Evolutionary conservation across 1,140 invertebrate species (phyloP).

Genomic region (Coptotermes formosanus): DNA sequence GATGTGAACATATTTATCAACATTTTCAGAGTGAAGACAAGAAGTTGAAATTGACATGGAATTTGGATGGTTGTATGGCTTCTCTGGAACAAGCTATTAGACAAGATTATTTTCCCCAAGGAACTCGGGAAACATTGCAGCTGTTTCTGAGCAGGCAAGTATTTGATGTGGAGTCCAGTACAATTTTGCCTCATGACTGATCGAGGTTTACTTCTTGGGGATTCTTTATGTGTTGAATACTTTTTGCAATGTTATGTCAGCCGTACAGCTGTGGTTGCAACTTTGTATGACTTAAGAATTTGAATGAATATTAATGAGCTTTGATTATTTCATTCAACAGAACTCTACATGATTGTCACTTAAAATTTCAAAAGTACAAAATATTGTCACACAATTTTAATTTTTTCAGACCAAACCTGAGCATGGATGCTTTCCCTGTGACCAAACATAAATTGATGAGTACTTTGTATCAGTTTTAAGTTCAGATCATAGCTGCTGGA

Average conservation of each 20-base stretch:
- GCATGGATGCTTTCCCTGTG: constrained; percentile 11
- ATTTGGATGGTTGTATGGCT: constrained; percentile 58
- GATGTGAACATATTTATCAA: neutral
- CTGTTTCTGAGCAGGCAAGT: constrained; percentile 56
- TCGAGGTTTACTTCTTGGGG: neutral
- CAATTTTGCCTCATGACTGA: constrained; percentile 11
- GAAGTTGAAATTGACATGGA: constrained; percentile 54
- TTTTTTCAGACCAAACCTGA: constrained; percentile 21
- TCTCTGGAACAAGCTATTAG: constrained; percentile 55
- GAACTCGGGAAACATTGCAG: constrained; percentile 55
- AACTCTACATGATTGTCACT: neutral
- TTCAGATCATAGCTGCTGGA: neutral
- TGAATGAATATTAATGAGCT: neutral
- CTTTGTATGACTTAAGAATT: neutral
- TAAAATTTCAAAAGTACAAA: neutral
- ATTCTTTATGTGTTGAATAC: neutral
- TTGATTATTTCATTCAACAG: neutral
- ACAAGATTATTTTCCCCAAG: constrained; percentile 52
- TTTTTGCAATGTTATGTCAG: neutral
- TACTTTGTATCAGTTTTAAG: constrained; percentile 19
- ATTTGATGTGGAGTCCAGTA: constrained; percentile 38
- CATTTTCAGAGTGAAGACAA: constrained; percentile 57
- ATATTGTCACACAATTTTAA: neutral
- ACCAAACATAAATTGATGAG: constrained; percentile 5
- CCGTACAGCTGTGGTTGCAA: neutral